These are phyloP conservation scores for Axinella damicornis DNA, from an alignment of 37 sponge, comb jelly and placozoan species.

Conservation along the genomic window DNA sequence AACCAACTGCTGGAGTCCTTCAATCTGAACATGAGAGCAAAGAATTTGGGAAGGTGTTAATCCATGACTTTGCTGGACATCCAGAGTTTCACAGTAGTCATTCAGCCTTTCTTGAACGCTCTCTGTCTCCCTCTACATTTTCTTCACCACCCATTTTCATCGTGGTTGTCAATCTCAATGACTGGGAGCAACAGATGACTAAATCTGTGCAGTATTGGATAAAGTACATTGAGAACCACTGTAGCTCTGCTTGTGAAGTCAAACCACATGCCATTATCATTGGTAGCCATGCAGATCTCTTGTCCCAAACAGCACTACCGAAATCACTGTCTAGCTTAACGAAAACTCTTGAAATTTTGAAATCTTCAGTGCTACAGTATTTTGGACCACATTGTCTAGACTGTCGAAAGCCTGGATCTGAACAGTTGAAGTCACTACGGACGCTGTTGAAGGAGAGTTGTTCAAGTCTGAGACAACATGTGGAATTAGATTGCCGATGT, in stretches of 20 bases:
- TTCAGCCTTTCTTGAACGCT: constrained; percentile 23
- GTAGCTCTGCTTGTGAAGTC: neutral
- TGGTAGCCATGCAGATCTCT: constrained; percentile 18
- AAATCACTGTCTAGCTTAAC: too few species aligned
- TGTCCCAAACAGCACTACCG: neutral
- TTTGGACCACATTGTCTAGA: neutral
- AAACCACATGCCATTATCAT: constrained; percentile 28
- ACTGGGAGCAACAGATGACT: neutral
- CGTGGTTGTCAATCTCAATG: constrained; percentile 24
- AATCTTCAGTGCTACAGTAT: neutral
- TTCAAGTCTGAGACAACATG: neutral
- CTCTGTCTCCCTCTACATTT: too few species aligned
- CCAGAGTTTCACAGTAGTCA: constrained; percentile 34
- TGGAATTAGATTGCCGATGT: neutral
- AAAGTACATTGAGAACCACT: neutral
- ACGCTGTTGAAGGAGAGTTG: neutral
- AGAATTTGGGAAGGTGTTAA: constrained; percentile 19
- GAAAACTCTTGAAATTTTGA: neutral
- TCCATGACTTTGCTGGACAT: constrained; percentile 50
- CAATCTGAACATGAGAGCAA: neutral
- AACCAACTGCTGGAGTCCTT: constrained; percentile 35
- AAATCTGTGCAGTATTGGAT: constrained; percentile 18
- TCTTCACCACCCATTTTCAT: constrained; percentile 11
- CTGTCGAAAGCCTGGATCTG: neutral
- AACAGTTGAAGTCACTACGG: neutral